Evolutionary conservation across 2,113 vertebrate species (phyloP).

Genomic region (Mormoops blainvillei): DNA sequence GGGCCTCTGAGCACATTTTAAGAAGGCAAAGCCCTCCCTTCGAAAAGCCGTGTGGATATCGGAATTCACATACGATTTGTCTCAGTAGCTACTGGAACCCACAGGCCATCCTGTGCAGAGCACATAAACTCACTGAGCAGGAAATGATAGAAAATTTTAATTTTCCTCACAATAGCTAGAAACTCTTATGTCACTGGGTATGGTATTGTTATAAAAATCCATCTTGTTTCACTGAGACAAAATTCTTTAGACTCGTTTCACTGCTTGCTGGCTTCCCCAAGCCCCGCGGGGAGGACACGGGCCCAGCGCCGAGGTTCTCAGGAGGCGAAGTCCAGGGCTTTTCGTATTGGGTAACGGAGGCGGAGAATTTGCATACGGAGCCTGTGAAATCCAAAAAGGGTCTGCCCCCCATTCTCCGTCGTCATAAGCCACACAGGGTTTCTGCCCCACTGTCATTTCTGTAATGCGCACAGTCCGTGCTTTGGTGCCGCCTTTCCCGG

Average conservation of each 20-base stretch:
- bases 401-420: no score
- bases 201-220: background rate
- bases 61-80: no score
- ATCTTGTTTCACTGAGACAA: background rate
- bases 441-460: no score
- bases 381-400: no score
- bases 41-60: background rate
- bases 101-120: no score
- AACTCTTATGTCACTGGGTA: background rate
- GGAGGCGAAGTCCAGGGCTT: rapidly evolving
- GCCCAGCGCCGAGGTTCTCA: background rate
- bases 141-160: background rate
- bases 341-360: rapidly evolving
- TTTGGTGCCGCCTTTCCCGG: no score
- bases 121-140: background rate
- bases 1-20: background rate
- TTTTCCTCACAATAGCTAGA: background rate
- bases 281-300: rapidly evolving
- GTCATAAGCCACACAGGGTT: no score
- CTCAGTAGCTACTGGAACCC: background rate
- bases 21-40: background rate
- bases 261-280: background rate
- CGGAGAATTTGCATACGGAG: background rate
- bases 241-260: background rate
- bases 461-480: no score